These are phyloP conservation scores for Elgaria multicarinata DNA, from an alignment of 2,113 vertebrate genomes.

Conservation along the genomic window DNA sequence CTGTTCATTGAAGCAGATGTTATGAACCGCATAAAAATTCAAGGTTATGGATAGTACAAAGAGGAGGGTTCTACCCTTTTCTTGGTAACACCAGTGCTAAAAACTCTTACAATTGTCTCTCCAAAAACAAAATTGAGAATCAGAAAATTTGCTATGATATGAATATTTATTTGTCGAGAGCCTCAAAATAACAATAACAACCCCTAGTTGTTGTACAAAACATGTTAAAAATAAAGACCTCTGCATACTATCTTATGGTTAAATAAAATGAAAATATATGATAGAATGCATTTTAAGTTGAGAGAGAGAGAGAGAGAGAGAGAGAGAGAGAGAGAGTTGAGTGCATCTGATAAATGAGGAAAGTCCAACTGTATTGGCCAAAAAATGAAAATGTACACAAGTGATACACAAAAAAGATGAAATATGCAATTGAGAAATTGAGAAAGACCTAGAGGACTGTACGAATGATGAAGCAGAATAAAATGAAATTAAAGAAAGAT, in stretches of 20 bases:
- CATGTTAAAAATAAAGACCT: not conserved
- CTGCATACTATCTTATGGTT: not conserved
- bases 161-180: not conserved
- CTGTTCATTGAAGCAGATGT: conserved; percentile 68
- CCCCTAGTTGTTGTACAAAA: not conserved
- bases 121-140: conserved; percentile 31
- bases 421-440: not conserved
- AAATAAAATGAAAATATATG: not conserved
- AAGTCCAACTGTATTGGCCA: not conserved
- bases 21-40: conserved; percentile 62
- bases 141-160: not conserved
- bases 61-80: conserved; percentile 29
- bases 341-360: not conserved
- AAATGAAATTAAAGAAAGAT: not conserved
- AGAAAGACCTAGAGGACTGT: not conserved
- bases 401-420: not conserved
- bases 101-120: not conserved
- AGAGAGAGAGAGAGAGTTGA: not conserved
- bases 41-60: conserved; percentile 58
- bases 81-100: not conserved
- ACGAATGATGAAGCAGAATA: not conserved
- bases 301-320: not conserved
- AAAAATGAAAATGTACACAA: not conserved
- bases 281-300: not conserved
- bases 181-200: not conserved